Conservation (phyloP, 2,888 invertebrate species). For the Caenorhabditis zanzibari region DNA sequence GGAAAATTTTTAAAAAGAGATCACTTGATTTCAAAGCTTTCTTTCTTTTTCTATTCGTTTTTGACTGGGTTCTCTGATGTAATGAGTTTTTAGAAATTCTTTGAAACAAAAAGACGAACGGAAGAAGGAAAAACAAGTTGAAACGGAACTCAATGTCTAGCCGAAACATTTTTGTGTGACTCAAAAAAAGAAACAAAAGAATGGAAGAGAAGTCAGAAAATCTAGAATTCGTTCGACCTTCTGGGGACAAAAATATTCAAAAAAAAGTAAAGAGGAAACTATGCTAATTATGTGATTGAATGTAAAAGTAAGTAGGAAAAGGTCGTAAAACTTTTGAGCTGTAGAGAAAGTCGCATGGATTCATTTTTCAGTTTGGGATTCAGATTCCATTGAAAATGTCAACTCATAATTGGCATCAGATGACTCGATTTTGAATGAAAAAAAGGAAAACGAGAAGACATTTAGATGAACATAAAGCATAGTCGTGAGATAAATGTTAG, state of each 20-base stretch:
- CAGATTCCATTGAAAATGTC: slow-evolving; percentile 34
- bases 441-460: background rate
- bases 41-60: background rate
- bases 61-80: background rate
- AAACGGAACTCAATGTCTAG: slow-evolving; percentile 19
- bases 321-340: slow-evolving; percentile 8
- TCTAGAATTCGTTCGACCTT: slow-evolving; percentile 5
- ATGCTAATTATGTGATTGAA: slow-evolving; percentile 9
- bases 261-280: slow-evolving; percentile 21
- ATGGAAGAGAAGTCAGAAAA: background rate
- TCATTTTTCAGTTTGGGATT: slow-evolving; percentile 26
- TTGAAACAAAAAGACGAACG: slow-evolving; percentile 7
- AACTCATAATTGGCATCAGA: slow-evolving; percentile 53
- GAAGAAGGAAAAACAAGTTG: slow-evolving; percentile 28
- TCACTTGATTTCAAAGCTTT: slow-evolving; percentile 7
- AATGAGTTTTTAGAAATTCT: slow-evolving; percentile 27
- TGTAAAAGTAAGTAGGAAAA: slow-evolving; percentile 16
- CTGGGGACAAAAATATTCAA: background rate
- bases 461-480: too few species aligned
- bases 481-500: too few species aligned
- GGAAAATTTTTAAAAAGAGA: too few species aligned
- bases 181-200: background rate
- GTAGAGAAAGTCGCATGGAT: background rate
- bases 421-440: background rate
- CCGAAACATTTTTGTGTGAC: slow-evolving; percentile 10